Evolutionary conservation across 2,888 invertebrate genomes (phyloP).

Genomic region (Fragum fragum): DNA sequence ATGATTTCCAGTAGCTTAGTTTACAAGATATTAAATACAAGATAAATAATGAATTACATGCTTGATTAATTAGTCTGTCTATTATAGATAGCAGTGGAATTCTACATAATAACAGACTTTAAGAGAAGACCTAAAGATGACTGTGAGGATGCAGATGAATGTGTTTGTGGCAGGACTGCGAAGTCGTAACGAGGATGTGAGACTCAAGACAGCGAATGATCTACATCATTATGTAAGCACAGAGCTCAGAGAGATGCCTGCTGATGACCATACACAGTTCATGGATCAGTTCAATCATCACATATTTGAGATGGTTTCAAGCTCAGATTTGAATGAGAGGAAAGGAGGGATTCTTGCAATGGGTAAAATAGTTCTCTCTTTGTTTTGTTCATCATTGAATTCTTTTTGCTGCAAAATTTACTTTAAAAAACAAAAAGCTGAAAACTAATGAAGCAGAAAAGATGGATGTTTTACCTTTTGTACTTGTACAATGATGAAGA

Average conservation of each 20-base stretch:
- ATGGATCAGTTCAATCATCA: conserved; percentile 98
- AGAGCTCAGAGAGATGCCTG: conserved; percentile 88
- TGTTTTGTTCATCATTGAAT: too few species aligned
- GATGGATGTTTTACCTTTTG: too few species aligned
- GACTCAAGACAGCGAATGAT: conserved; percentile 95
- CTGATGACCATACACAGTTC: conserved; percentile 95
- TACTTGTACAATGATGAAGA: too few species aligned
- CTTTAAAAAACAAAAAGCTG: too few species aligned
- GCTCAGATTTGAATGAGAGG: conserved; percentile 96
- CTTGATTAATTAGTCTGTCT: too few species aligned
- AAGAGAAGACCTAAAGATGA: conserved; percentile 37
- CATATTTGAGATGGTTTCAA: conserved; percentile 98
- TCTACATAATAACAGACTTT: too few species aligned
- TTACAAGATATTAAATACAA: too few species aligned
- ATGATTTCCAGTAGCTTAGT: too few species aligned
- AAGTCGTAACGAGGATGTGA: conserved; percentile 94
- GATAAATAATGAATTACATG: too few species aligned
- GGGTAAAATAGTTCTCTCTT: conserved; percentile 67
- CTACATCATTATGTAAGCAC: conserved; percentile 96
- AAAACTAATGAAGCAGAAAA: too few species aligned
- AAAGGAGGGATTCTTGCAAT: conserved; percentile 98
- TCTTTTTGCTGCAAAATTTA: too few species aligned
- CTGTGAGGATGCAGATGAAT: conserved; percentile 61
- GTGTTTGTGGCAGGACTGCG: conserved; percentile 94
- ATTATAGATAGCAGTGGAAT: too few species aligned